These are phyloP conservation scores for Menura novaehollandiae DNA, from an alignment of 2,113 vertebrate species.

Conservation along the genomic window DNA sequence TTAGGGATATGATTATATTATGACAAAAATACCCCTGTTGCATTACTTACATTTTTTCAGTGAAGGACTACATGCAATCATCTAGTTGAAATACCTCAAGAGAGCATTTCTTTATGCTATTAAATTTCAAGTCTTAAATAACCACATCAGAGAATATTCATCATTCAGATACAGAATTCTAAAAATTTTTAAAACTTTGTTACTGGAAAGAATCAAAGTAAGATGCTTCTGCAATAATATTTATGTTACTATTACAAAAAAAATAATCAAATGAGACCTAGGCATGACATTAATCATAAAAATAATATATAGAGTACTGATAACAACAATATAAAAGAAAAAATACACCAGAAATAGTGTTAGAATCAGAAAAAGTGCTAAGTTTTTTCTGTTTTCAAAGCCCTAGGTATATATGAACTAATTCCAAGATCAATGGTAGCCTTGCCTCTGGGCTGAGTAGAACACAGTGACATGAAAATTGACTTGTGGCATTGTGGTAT, in stretches of 20 bases:
- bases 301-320: background rate
- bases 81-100: constrained; percentile 14
- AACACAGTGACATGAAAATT: background rate
- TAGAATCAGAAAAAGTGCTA: background rate
- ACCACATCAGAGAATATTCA: background rate
- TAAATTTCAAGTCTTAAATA: constrained; percentile 37
- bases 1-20: constrained; percentile 54
- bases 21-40: constrained; percentile 44
- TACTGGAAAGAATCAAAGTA: background rate
- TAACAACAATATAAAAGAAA: background rate
- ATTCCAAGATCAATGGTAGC: background rate
- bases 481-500: background rate
- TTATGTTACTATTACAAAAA: background rate
- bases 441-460: background rate
- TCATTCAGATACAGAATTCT: background rate
- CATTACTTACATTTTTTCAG: constrained; percentile 28
- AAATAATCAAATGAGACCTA: background rate
- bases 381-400: background rate
- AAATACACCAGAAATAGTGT: background rate
- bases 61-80: background rate
- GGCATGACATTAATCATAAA: background rate
- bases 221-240: background rate
- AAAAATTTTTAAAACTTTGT: background rate
- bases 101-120: background rate
- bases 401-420: background rate